Percentiles rank a stretch among this genome's conserved stretches.
phyloP scores from a whole-genome alignment of 1,140 invertebrate species.

The Sarcophaga peregrina region DNA sequence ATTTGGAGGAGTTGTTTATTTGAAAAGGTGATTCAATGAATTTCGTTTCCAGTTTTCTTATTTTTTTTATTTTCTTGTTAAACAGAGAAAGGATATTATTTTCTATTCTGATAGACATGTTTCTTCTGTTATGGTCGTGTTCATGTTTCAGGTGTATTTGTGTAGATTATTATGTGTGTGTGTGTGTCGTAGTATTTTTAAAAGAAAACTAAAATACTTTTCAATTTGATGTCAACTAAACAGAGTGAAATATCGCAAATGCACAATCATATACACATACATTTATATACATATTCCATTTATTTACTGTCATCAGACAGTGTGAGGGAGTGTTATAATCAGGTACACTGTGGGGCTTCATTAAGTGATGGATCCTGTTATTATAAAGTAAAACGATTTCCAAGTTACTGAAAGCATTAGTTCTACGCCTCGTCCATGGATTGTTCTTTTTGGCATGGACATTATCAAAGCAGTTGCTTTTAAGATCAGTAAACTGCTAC shows the following conservation, averaged over 20 bases:
- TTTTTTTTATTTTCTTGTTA: background rate
- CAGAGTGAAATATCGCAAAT: background rate
- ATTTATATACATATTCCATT: background rate
- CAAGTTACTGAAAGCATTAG: too few species aligned
- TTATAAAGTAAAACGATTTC: too few species aligned
- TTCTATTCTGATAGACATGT: background rate
- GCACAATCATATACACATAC: background rate
- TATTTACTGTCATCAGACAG: too few species aligned
- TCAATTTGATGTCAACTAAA: background rate
- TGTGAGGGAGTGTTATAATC: too few species aligned
- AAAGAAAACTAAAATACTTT: background rate
- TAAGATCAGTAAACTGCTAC: too few species aligned
- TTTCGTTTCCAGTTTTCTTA: background rate
- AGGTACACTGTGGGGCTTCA: too few species aligned
- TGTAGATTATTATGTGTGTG: background rate
- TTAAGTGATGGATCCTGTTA: too few species aligned
- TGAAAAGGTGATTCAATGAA: background rate
- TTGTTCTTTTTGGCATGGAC: too few species aligned
- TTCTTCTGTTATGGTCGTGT: background rate
- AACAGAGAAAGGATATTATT: background rate
- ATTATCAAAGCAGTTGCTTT: too few species aligned
- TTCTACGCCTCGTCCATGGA: too few species aligned
- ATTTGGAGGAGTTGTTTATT: too few species aligned
- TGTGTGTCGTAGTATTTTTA: background rate
- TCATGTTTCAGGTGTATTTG: too few species aligned